Percentiles rank a stretch among this genome's conserved stretches.
phyloP scores from a whole-genome alignment of 2,797 vertebrate genomes.

The Chlorospingus flavigularis region DNA sequence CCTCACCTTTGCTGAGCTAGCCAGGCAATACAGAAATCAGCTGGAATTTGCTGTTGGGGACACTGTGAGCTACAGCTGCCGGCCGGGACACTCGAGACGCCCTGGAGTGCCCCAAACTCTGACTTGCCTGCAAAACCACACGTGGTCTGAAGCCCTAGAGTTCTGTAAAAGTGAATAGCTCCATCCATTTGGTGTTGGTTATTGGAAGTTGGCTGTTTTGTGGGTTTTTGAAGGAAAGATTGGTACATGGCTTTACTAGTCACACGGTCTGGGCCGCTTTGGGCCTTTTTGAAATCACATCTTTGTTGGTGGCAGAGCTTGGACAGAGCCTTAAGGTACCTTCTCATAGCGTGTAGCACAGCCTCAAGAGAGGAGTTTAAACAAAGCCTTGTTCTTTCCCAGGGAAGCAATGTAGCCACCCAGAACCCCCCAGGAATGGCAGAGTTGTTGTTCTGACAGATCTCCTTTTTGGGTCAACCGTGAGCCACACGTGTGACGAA shows the following conservation, averaged over 20 bases:
- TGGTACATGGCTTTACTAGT: constrained; percentile 62
- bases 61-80: constrained; percentile 48
- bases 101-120: neutral
- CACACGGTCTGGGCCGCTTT: neutral
- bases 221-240: neutral
- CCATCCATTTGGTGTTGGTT: constrained; percentile 6
- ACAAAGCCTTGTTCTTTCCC: constrained; percentile 49
- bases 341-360: neutral
- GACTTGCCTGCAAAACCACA: constrained; percentile 46
- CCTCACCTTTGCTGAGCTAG: constrained; percentile 40
- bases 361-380: neutral
- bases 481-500: neutral
- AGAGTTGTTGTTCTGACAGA: constrained; percentile 44
- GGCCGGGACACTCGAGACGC: neutral
- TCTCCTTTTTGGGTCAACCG: neutral
- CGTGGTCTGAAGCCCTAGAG: constrained; percentile 58
- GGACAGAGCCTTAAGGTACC: constrained; percentile 10
- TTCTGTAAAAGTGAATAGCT: constrained; percentile 72
- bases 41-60: constrained; percentile 26
- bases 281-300: neutral
- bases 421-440: constrained; percentile 21
- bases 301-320: neutral
- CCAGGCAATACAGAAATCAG: neutral
- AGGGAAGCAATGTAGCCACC: constrained; percentile 44
- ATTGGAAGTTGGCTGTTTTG: neutral